Conservation (phyloP, 2,113 vertebrate genomes). For the Hipposideros armiger region DNA sequence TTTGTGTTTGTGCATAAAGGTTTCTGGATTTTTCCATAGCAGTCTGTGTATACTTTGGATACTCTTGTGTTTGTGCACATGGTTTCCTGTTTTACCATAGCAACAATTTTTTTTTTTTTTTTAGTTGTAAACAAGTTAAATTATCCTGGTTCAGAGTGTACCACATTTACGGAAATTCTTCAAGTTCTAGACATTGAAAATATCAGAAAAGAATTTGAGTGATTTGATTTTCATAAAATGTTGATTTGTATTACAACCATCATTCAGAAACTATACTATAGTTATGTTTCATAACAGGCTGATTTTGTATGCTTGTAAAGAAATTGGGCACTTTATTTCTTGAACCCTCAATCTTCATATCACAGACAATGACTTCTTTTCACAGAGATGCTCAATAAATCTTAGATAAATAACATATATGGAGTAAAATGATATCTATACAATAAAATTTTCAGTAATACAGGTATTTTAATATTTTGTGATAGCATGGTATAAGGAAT, state of each 20-base stretch:
- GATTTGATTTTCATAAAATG: constrained; percentile 59
- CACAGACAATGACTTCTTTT: not conserved
- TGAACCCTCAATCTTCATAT: constrained; percentile 27
- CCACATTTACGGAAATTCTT: constrained; percentile 26
- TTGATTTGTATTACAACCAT: constrained; percentile 36
- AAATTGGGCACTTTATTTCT: constrained; percentile 30
- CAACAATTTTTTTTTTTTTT: not conserved
- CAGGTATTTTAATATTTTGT: constrained; percentile 28
- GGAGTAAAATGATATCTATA: not conserved
- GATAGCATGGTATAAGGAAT: constrained; percentile 13
- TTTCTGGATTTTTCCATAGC: not conserved
- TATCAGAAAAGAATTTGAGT: constrained; percentile 9
- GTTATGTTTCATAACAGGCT: not conserved
- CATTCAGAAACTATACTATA: constrained; percentile 1
- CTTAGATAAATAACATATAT: constrained; percentile 13
- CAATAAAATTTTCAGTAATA: not conserved
- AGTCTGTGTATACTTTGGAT: constrained; percentile 33
- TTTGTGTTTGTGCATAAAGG: not conserved
- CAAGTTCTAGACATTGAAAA: constrained; percentile 53
- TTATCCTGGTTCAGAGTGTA: not conserved
- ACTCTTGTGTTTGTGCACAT: constrained; percentile 32
- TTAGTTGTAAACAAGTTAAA: constrained; percentile 49
- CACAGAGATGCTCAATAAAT: constrained; percentile 36
- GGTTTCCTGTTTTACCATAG: constrained; percentile 41
- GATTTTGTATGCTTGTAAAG: constrained; percentile 11